Conservation (phyloP, 92 coral and sea anemone species). For the Paramuricea clavata region DNA sequence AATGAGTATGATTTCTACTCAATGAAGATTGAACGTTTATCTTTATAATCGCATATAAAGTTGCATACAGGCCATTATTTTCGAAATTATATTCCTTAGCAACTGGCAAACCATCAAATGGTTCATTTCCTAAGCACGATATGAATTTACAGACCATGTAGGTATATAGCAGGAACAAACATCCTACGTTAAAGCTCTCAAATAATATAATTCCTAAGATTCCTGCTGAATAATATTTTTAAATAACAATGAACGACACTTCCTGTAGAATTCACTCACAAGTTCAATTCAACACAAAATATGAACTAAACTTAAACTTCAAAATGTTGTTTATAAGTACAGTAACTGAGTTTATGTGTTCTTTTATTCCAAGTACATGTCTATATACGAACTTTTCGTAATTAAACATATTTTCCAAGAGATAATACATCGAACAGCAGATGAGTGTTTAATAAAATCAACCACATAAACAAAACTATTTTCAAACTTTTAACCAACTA, state of each 20-base stretch:
- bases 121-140: neutral
- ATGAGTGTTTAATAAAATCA: constrained; percentile 12
- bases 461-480: constrained; percentile 38
- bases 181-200: constrained; percentile 8
- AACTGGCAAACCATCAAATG: neutral
- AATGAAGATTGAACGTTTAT: neutral
- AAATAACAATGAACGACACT: constrained; percentile 37
- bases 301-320: neutral
- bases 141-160: neutral
- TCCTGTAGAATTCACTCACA: constrained; percentile 32
- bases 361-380: neutral
- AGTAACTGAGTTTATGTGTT: neutral
- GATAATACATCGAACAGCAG: constrained; percentile 35
- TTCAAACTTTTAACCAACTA: constrained; percentile 18
- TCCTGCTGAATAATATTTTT: constrained; percentile 44
- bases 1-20: neutral
- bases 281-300: neutral
- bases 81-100: neutral
- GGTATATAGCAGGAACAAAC: constrained; percentile 25
- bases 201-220: constrained; percentile 45
- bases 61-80: neutral
- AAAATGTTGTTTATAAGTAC: neutral
- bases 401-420: neutral
- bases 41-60: neutral
- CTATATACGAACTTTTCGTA: neutral